phyloP scores from a whole-genome alignment of 2,888 invertebrate species.

The Euplexia lucipara region DNA sequence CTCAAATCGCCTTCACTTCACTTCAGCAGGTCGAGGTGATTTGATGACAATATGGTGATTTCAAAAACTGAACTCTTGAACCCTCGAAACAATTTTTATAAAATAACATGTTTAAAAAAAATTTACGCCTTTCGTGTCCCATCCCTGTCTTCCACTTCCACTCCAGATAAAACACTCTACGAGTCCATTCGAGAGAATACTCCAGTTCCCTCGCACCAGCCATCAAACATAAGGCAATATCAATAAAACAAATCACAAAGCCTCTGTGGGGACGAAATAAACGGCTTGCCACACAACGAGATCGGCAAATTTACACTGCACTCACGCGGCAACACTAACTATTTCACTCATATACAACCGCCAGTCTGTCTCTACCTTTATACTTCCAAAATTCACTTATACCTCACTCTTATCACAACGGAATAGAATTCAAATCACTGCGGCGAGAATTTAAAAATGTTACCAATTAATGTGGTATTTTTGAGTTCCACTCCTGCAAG shows the following conservation, averaged over 20 bases:
- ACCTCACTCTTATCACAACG: conserved; percentile 49
- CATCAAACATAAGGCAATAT: conserved; percentile 65
- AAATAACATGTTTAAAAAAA: no score
- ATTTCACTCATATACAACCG: conserved; percentile 80
- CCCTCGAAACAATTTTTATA: no score
- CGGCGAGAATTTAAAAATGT: conserved; percentile 14
- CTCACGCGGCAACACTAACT: conserved; percentile 86
- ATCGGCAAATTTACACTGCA: conserved; percentile 88
- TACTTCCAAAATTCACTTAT: conserved; percentile 47
- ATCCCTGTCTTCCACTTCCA: conserved; percentile 5
- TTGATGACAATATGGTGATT: no score
- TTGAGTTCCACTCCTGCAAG: conserved; percentile 74
- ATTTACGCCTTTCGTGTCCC: background rate
- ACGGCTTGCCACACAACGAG: conserved; percentile 83
- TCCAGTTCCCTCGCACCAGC: conserved; percentile 44
- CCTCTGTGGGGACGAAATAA: conserved; percentile 79
- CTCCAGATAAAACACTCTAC: conserved; percentile 14
- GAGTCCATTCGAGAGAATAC: conserved; percentile 35
- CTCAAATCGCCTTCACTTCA: no score
- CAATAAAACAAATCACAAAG: conserved; percentile 83
- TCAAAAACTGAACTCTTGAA: no score
- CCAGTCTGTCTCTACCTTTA: conserved; percentile 56
- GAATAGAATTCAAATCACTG: conserved; percentile 57
- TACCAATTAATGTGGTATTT: conserved; percentile 69
- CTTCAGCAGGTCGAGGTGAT: no score